phyloP scores from a whole-genome alignment of 2,888 invertebrate species.

The Cyclophora albipunctata region DNA sequence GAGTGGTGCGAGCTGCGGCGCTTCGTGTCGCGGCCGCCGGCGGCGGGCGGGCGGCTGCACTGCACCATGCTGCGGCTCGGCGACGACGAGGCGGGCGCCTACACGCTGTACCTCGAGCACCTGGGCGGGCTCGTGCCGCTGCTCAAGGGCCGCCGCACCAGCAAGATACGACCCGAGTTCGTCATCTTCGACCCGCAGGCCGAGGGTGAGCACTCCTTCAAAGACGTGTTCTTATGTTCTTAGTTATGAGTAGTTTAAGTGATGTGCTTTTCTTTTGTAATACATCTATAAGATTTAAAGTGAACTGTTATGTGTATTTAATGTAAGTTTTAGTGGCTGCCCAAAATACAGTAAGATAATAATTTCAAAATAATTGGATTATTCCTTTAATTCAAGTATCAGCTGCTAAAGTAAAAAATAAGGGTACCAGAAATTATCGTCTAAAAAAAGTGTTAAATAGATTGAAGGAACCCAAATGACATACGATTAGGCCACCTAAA shows the following conservation, averaged over 20 bases:
- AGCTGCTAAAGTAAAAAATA: no score
- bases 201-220: slow-evolving; percentile 71
- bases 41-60: slow-evolving; percentile 84
- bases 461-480: no score
- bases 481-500: no score
- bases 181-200: slow-evolving; percentile 96
- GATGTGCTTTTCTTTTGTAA: no score
- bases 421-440: no score
- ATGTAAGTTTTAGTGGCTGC: no score
- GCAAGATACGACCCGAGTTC: slow-evolving; percentile 98
- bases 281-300: no score
- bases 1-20: slow-evolving; percentile 89
- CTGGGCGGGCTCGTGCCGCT: slow-evolving; percentile 97
- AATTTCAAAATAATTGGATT: no score
- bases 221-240: neutral
- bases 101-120: slow-evolving; percentile 94
- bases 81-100: slow-evolving; percentile 86
- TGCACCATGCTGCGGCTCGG: slow-evolving; percentile 98
- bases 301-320: no score
- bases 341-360: no score
- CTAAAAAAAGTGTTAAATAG: no score
- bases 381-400: no score
- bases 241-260: neutral
- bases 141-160: slow-evolving; percentile 94
- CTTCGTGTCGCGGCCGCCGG: slow-evolving; percentile 94